Evolutionary conservation across 2,888 invertebrate genomes (phyloP).

Genomic region (Empis livida): DNA sequence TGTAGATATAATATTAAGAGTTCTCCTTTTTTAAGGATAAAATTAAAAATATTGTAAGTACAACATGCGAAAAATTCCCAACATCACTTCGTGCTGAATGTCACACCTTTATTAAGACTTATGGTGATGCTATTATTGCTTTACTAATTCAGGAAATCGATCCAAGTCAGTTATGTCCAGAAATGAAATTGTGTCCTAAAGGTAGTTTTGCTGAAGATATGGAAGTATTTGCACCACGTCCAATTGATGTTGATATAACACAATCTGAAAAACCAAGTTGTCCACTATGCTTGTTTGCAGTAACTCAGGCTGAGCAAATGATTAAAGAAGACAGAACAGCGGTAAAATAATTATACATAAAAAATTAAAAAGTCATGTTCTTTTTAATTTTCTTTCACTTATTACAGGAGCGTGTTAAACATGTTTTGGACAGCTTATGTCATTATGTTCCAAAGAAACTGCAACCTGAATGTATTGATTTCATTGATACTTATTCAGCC

Average conservation of each 20-base stretch:
- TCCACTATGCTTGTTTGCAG: conserved; percentile 71
- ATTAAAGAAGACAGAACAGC: conserved; percentile 63
- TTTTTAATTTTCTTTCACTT: background rate
- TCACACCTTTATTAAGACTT: conserved; percentile 59
- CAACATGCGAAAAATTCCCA: conserved; percentile 58
- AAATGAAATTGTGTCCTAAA: conserved; percentile 53
- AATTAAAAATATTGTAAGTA: conserved; percentile 52
- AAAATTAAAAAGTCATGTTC: background rate
- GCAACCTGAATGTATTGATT: conserved; percentile 53
- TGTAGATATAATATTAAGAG: too few relatives aligned
- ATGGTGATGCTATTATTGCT: conserved; percentile 68
- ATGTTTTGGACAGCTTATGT: conserved; percentile 59
- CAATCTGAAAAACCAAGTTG: conserved; percentile 53
- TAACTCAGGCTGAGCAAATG: conserved; percentile 59
- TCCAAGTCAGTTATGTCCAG: conserved; percentile 46
- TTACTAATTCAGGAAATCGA: conserved; percentile 52
- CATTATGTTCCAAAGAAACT: conserved; percentile 49
- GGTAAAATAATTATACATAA: conserved; percentile 35
- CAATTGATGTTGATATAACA: conserved; percentile 16
- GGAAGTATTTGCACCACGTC: conserved; percentile 37
- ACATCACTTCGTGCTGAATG: conserved; percentile 49
- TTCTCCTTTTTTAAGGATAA: conserved; percentile 43
- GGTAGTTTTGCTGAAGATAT: conserved; percentile 35
- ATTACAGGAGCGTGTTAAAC: conserved; percentile 34
- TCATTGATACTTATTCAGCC: conserved; percentile 62